These are phyloP conservation scores for Automeris io DNA, from an alignment of 2,888 invertebrate genomes.

Conservation along the genomic window DNA sequence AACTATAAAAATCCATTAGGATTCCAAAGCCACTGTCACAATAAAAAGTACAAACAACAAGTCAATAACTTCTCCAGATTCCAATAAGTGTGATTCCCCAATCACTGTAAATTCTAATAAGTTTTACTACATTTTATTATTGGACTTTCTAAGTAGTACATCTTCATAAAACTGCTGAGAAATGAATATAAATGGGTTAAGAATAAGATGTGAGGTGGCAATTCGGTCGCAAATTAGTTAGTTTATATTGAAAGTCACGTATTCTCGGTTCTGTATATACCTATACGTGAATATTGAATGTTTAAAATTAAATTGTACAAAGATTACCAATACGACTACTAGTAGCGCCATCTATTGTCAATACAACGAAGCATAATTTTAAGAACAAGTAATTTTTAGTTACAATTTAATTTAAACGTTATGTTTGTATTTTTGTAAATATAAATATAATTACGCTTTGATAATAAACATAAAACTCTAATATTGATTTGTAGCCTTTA, in stretches of 20 bases:
- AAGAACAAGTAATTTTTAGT: too few species aligned
- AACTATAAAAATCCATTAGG: too few species aligned
- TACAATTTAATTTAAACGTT: neutral
- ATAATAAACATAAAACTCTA: slow-evolving; percentile 2
- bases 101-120: slow-evolving; percentile 31
- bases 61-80: slow-evolving; percentile 14
- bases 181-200: slow-evolving; percentile 65
- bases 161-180: slow-evolving; percentile 53
- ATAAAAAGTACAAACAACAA: neutral
- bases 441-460: neutral
- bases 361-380: neutral
- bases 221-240: slow-evolving; percentile 65
- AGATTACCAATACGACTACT: slow-evolving; percentile 14
- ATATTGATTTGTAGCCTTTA: neutral
- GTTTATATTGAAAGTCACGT: slow-evolving; percentile 67
- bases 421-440: neutral
- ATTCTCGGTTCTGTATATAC: slow-evolving; percentile 29
- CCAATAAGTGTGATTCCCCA: slow-evolving; percentile 19
- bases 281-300: slow-evolving; percentile 20
- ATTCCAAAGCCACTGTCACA: too few species aligned
- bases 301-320: slow-evolving; percentile 10
- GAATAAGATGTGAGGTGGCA: slow-evolving; percentile 65
- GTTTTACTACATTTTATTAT: slow-evolving; percentile 35
- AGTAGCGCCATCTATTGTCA: slow-evolving; percentile 43
- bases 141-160: slow-evolving; percentile 44